These are phyloP conservation scores for Drosophila kanapiae DNA, from an alignment of 1,140 invertebrate genomes.

Conservation along the genomic window DNA sequence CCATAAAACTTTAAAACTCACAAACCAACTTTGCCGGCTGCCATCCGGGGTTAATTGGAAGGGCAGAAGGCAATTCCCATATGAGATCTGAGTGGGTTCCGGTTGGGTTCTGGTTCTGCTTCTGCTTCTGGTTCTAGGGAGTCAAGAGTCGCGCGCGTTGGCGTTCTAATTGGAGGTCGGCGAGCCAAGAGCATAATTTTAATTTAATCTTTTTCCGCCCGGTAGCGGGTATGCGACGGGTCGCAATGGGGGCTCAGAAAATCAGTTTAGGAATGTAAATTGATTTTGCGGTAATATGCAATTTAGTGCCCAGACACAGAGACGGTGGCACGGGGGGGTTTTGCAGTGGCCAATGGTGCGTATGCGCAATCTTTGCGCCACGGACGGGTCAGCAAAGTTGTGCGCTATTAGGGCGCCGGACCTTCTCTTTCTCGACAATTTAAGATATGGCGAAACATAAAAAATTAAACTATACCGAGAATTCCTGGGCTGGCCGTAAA, in stretches of 20 bases:
- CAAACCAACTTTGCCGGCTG: constrained; percentile 11
- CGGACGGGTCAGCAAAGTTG: constrained; percentile 47
- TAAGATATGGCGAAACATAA: constrained; percentile 42
- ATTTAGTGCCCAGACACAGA: constrained; percentile 54
- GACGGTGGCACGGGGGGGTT: not conserved
- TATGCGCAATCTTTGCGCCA: constrained; percentile 69
- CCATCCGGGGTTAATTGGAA: constrained; percentile 45
- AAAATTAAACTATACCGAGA: constrained; percentile 62
- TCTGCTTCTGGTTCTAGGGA: not conserved
- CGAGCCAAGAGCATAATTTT: constrained; percentile 69
- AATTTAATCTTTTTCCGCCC: constrained; percentile 80
- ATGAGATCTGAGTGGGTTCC: constrained; percentile 19
- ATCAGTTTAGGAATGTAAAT: constrained; percentile 83
- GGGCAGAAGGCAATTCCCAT: constrained; percentile 40
- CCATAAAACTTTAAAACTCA: constrained; percentile 43
- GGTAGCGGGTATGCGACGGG: constrained; percentile 16
- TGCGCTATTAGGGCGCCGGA: constrained; percentile 24
- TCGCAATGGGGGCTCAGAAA: constrained; percentile 43
- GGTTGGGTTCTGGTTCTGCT: not conserved
- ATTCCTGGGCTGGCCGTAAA: constrained; percentile 54
- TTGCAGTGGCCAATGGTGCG: constrained; percentile 69
- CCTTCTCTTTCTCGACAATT: constrained; percentile 43
- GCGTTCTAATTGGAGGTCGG: constrained; percentile 66
- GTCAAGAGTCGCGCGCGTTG: constrained; percentile 48
- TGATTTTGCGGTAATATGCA: constrained; percentile 82